Conservation (phyloP, 2,113 vertebrate species). For the Sinocyclocheilus anshuiensis region DNA sequence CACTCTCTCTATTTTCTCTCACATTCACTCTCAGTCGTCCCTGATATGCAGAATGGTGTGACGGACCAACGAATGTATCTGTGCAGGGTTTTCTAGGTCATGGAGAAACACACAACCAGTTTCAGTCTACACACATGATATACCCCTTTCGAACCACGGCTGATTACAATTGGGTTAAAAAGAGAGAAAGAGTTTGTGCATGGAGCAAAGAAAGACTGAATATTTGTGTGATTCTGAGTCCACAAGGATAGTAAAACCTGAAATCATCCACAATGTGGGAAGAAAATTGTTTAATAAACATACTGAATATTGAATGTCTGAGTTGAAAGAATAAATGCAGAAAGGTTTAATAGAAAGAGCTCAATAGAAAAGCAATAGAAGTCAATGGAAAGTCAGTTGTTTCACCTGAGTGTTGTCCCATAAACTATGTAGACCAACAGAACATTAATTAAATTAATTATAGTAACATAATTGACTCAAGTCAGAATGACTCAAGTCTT, state of each 20-base stretch:
- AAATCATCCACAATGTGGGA: background rate
- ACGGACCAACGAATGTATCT: background rate
- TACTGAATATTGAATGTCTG: background rate
- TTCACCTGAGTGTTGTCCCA: background rate
- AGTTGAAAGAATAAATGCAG: background rate
- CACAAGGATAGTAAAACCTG: background rate
- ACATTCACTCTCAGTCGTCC: background rate
- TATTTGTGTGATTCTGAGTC: constrained; percentile 53
- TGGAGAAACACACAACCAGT: background rate
- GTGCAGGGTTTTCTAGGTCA: constrained; percentile 32
- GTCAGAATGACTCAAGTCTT: background rate
- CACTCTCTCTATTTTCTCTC: background rate
- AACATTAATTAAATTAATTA: background rate
- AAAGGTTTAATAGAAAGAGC: background rate
- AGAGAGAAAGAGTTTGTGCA: constrained; percentile 30
- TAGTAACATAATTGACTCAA: background rate
- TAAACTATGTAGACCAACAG: background rate
- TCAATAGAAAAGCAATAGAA: background rate
- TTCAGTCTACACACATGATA: constrained; percentile 11
- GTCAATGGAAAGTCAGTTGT: background rate
- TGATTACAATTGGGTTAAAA: background rate
- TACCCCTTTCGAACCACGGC: background rate
- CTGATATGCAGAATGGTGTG: constrained; percentile 12
- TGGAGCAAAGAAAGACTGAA: constrained; percentile 48
- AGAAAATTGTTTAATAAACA: background rate